Conservation (phyloP, 2,888 invertebrate genomes). For the Crematogaster levior region DNA sequence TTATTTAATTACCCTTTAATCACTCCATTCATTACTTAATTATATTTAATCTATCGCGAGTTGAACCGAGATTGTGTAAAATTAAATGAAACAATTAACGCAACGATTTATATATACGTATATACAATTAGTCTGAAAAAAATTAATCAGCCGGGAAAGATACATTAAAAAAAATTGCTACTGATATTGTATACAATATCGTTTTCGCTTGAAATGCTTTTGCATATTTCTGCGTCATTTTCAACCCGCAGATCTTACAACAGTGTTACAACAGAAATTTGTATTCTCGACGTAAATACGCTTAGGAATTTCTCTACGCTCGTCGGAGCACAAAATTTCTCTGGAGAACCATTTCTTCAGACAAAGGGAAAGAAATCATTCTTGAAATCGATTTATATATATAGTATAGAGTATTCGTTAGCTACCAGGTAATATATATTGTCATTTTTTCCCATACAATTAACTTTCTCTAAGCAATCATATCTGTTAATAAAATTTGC, state of each 20-base stretch:
- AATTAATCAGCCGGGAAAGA: background rate
- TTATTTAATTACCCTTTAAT: constrained; percentile 18
- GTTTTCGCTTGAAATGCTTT: background rate
- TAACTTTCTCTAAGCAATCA: background rate
- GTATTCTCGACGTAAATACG: constrained; percentile 20
- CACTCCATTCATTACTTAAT: background rate
- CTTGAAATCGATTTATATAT: background rate
- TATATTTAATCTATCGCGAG: background rate
- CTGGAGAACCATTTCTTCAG: constrained; percentile 42
- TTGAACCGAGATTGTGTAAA: background rate
- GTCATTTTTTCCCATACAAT: background rate
- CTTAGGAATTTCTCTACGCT: constrained; percentile 18
- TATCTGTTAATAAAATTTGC: background rate
- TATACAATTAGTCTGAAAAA: background rate
- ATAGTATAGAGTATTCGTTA: background rate
- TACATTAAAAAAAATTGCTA: too few species aligned
- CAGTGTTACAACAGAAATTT: constrained; percentile 23
- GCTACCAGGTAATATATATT: background rate
- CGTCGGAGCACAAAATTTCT: constrained; percentile 47
- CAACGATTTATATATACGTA: background rate
- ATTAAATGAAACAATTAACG: background rate
- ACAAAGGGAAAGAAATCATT: background rate
- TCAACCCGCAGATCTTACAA: background rate
- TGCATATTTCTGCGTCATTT: constrained; percentile 9
- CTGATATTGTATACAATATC: background rate